Base-by-base conservation (phyloP, 2,888 invertebrate genomes). In the Lasioglossum zephyrum region DNA sequence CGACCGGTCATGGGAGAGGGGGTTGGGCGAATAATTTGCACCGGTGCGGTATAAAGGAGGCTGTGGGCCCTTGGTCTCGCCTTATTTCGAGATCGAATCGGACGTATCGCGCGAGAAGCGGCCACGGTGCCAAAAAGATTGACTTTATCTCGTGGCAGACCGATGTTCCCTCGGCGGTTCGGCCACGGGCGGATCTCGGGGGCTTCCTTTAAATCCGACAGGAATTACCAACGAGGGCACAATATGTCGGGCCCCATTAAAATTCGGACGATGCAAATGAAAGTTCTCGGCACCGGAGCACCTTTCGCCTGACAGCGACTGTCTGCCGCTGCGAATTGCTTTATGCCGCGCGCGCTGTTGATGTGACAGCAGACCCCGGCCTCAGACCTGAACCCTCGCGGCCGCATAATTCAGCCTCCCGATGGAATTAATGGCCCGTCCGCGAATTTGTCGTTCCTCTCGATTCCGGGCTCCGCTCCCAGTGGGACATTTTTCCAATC, bases 211-310 rank as follows among this genome's bases (percentile, higher is more conserved):
- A 90, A 90, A 90, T 90, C 90, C 90, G 90, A 90, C 90, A 90
- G 90, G 90, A 90, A 90, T 90, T 90, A 91, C 88, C 88, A 88
- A 84, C 89, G 90, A 88, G 78, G 88, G 87, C 86, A 87, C 90
- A 90, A 90, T 90, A 88, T 88, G 90, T 89, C 90, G 85, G 85
- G 83, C 77, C 79, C 91, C 91, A 91, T 91, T 91, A 91, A 91
- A 91, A 90, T 90, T 90, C 89, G 88, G 87, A 86, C 90, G 91
- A 88, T 87, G 89, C 89, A 88, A 92, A 92, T 92, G 92, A 92
- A 90, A 91, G 86, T 92, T 92, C 92, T 88, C 74, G 36, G 89
- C 88, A 53, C n/a, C 85, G 88, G 84, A 92, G 85, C 81, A 26
- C 26, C 36, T 82, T 87, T 86, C 84, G 88, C 82, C 79, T 90